phyloP scores from a whole-genome alignment of 2,113 vertebrate genomes.

The Microcebus jonahi region DNA sequence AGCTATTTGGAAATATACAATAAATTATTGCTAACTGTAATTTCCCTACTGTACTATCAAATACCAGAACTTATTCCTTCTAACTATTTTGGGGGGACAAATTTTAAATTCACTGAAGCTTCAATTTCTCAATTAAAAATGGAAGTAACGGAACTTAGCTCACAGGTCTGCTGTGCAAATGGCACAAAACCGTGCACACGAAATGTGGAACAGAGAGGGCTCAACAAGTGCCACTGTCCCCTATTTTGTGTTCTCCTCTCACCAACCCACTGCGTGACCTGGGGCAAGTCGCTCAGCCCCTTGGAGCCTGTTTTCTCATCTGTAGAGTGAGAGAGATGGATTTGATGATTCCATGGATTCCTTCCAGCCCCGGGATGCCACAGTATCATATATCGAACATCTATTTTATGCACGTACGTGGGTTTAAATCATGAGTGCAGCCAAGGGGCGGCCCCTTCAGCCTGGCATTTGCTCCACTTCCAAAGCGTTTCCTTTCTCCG shows the following conservation, averaged over 20 bases:
- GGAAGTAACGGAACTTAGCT: background rate
- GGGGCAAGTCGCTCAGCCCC: background rate
- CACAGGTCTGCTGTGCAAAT: background rate
- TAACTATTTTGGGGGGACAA: background rate
- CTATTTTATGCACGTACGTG: background rate
- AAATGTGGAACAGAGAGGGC: background rate
- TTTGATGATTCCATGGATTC: background rate
- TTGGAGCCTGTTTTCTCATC: background rate
- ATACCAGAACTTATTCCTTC: background rate
- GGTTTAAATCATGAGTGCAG: background rate
- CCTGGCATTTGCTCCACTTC: constrained; percentile 55
- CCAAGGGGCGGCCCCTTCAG: background rate
- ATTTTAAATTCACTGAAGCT: constrained; percentile 9
- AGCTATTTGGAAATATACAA: background rate
- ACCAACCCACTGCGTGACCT: accelerated
- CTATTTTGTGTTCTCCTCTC: background rate
- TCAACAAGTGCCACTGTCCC: background rate
- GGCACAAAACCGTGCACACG: background rate
- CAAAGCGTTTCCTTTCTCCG: constrained; percentile 78
- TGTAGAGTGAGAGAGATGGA: background rate
- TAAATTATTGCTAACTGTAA: background rate
- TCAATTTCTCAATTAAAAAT: background rate
- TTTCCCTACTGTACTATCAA: background rate
- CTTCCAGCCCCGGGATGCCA: constrained; percentile 16
- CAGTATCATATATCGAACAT: background rate